Evolutionary conservation across 2,888 invertebrate species (phyloP).

Genomic region (Drosophila fungiperda): DNA sequence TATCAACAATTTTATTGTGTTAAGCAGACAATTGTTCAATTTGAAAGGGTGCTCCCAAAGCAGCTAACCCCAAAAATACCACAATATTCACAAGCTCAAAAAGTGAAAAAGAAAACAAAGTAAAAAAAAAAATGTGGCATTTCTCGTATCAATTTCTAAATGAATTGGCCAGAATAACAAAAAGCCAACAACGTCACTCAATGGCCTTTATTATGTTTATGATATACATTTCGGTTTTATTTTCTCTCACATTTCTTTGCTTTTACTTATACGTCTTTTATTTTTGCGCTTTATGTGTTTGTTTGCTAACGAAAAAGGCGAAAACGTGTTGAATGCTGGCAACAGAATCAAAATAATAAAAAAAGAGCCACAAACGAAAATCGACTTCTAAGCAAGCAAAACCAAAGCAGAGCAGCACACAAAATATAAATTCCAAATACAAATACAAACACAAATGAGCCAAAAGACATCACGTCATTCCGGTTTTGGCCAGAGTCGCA

Average conservation of each 20-base stretch:
- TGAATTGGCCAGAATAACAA: slow-evolving; percentile 28
- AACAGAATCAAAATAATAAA: slow-evolving; percentile 26
- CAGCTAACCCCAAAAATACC: slow-evolving; percentile 30
- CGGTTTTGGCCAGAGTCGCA: slow-evolving; percentile 64
- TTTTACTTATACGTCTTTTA: slow-evolving; percentile 20
- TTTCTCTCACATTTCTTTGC: slow-evolving; percentile 27
- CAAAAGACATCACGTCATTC: slow-evolving; percentile 71
- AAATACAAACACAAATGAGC: slow-evolving; percentile 26
- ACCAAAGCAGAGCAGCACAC: slow-evolving; percentile 22
- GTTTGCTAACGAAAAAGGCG: slow-evolving; percentile 28
- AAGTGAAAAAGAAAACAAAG: not conserved
- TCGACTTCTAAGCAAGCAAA: slow-evolving; percentile 15
- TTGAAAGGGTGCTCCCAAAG: not conserved
- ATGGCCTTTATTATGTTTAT: slow-evolving; percentile 27
- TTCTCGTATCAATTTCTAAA: slow-evolving; percentile 39
- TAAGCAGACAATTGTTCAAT: not conserved
- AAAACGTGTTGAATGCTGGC: slow-evolving; percentile 63
- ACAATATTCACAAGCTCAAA: slow-evolving; percentile 5
- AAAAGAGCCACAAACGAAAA: slow-evolving; percentile 18
- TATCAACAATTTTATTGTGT: not conserved
- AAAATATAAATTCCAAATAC: slow-evolving; percentile 20
- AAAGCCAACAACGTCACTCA: slow-evolving; percentile 30
- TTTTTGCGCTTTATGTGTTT: slow-evolving; percentile 22
- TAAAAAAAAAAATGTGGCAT: slow-evolving; percentile 10
- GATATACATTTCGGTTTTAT: slow-evolving; percentile 52